Base-by-base conservation (phyloP, 2,113 vertebrate genomes). In the Poecilia latipinna region DNA sequence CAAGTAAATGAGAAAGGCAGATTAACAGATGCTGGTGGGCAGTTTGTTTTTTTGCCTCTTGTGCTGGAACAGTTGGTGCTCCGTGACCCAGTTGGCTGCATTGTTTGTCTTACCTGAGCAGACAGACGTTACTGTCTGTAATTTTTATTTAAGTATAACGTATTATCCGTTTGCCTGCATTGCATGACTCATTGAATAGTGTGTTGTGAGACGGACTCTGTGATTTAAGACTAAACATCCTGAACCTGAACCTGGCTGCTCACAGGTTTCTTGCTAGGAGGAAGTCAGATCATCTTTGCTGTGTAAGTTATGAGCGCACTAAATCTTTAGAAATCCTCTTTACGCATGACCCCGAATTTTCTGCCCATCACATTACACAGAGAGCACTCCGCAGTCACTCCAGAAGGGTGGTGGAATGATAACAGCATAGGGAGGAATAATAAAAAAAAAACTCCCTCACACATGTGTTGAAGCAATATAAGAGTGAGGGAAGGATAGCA, bases 381-480 rank as follows among this genome's bases (percentile, higher is more conserved):
- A 69, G 82, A 69, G 84, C 64, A 75, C 79, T 86, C 85, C 79
- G 68, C 86, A 78, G 62, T 77, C 74, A 70, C 85, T 81, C 68
- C 61, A 67, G 72, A 68, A 33, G 54, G 51, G 13, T 39, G 68
- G 76, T 44, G 79, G 79, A 81, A 64, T 73, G 72, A 74, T 79
- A 80, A 82, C 78, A 70, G 62, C 78, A 61, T 68, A 22, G 77
- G 75, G 69, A 89, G 70, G 73, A 75, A 78, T 75, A 72, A 65
- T 86, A 90, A 84, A 75, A 78, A 74, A 74, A 65, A 87, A 90
- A 85, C 22, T 85, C 89, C 85, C 24, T 84, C 63, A 35, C 75
- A 85, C 86, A 92, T 90, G 83, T 91, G 90, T 64, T 80, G 77
- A 75, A 91, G 77, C 69, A 68, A 90, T 93, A 82, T 81, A n/a